Evolutionary conservation across 2,797 vertebrate genomes (phyloP).

Genomic region (Leuciscus waleckii): DNA sequence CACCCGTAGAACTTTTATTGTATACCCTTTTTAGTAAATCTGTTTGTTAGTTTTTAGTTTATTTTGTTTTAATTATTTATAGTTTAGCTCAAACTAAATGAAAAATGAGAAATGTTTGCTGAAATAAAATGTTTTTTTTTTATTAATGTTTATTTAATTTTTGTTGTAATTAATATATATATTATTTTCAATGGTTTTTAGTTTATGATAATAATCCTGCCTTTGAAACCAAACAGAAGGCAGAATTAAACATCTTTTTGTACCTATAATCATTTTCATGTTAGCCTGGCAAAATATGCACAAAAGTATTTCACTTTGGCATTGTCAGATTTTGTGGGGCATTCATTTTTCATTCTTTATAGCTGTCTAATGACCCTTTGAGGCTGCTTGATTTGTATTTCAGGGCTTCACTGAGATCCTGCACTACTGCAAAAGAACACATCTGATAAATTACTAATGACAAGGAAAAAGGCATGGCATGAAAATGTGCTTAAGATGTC

Average conservation of each 20-base stretch:
- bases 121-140: too few relatives aligned
- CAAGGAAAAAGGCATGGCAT: neutral
- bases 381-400: neutral
- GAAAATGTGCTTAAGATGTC: constrained; percentile 17
- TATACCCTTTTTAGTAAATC: neutral
- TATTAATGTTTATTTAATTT: too few relatives aligned
- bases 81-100: too few relatives aligned
- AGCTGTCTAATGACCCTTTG: neutral
- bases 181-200: too few relatives aligned
- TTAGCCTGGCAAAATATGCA: neutral
- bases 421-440: neutral
- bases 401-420: neutral
- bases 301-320: neutral
- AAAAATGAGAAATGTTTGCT: too few relatives aligned
- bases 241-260: neutral
- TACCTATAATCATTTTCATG: neutral
- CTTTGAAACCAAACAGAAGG: neutral
- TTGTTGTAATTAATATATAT: too few relatives aligned
- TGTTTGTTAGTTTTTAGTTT: neutral
- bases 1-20: neutral
- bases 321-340: too few relatives aligned
- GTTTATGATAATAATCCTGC: too few relatives aligned
- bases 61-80: neutral
- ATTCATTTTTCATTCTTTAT: neutral
- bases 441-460: constrained; percentile 31